These are phyloP conservation scores for Thymelicus sylvestris DNA, from an alignment of 2,888 invertebrate species.

Conservation along the genomic window DNA sequence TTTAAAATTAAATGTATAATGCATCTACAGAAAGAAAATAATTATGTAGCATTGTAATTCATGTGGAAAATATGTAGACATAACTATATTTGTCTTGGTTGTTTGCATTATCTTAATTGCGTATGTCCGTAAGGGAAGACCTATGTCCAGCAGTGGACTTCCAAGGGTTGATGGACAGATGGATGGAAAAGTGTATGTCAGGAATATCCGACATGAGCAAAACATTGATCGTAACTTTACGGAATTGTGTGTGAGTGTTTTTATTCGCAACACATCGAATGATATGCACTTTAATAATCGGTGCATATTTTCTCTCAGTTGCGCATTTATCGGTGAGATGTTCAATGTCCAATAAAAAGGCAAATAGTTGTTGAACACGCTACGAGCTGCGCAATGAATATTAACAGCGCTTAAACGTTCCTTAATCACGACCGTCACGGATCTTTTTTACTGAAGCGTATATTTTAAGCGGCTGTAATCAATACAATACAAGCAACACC, in stretches of 20 bases:
- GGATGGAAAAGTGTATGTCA: no score
- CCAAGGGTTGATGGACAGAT: no score
- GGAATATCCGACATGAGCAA: no score
- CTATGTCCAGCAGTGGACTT: no score
- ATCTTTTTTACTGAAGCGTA: constrained; percentile 46
- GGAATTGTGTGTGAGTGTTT: neutral
- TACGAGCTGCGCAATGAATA: constrained; percentile 71
- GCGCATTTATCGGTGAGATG: constrained; percentile 37
- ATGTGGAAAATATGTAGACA: no score
- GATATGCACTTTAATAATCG: constrained; percentile 10
- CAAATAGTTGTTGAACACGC: constrained; percentile 64
- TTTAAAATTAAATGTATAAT: no score
- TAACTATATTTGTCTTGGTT: no score
- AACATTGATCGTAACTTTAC: no score
- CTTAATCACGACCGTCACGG: constrained; percentile 71
- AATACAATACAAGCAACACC: constrained; percentile 32
- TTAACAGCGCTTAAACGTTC: constrained; percentile 76
- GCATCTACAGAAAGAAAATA: no score
- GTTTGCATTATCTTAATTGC: no score
- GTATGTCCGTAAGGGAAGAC: no score
- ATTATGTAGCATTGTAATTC: no score
- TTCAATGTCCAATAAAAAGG: constrained; percentile 44
- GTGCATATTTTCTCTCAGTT: constrained; percentile 37
- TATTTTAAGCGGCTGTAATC: constrained; percentile 27
- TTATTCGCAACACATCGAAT: neutral